Evolutionary conservation across 2,888 invertebrate species (phyloP), one percentile per base, ranked within the genome.

Genomic region (Serripes groenlandicus): DNA sequence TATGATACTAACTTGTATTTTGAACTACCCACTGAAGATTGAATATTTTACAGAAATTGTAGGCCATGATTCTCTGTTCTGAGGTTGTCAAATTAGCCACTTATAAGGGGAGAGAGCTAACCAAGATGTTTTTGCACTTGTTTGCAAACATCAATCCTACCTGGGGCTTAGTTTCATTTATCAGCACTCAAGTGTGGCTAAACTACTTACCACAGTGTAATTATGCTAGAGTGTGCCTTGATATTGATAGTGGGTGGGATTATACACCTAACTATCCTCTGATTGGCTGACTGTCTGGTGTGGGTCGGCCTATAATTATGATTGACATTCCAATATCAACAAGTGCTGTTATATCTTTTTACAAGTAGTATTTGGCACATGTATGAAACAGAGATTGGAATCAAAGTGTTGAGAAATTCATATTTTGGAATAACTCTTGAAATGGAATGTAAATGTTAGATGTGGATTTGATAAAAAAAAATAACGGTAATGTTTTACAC

Each of bases 321-420:
- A 86, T 64, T 86, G 85, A 80, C 83, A 83, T 34, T 35, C 69
- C 75, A 78, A 75, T 86, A 83, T 71, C 80, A 82, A 78, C 85
- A 86, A 86, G 85, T 86, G 82, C 77, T 78, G 54, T n/a, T 60
- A 54, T 56, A 37, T 56, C 64, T 23, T 66, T 66, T 66, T 42
- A 66, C 72, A 56, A 52, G 23, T 37, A 49, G 35, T 64, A 60
- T 54, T 62, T 54, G 64, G 71, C 42, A 71, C 71, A 77, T 52
- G 54, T 42, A 42, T 5, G 60, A 60, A 35, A 60, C 23, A 60
- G 11, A 37, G 58, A 26, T 60, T 60, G 32, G 58, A 32, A 35
- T 42, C 37, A 69, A 49, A 69, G 69, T 49, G 42, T 18, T 21
- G 49, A 21, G 18, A 35, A 66, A 56, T 56, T 26, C 21, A 64